phyloP scores from a whole-genome alignment of 2,113 vertebrate genomes.

The Oreotragus oreotragus region DNA sequence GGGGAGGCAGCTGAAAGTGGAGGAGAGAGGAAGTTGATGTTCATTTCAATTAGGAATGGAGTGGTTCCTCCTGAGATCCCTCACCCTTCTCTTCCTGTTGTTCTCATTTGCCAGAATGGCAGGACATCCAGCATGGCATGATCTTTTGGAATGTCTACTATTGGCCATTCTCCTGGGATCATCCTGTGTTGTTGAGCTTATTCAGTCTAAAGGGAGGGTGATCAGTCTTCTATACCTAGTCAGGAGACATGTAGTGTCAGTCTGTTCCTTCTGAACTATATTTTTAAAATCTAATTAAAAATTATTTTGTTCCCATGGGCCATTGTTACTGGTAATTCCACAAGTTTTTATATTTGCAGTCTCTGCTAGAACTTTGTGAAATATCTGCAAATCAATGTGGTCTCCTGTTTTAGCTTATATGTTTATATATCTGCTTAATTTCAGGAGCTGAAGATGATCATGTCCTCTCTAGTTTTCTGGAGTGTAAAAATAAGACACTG shows the following conservation, averaged over 20 bases:
- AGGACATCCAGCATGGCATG: background rate
- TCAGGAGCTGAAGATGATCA: conserved; percentile 25
- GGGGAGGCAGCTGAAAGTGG: background rate
- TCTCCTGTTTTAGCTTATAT: background rate
- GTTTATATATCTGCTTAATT: conserved; percentile 6
- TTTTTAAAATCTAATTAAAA: background rate
- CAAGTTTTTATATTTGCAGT: background rate
- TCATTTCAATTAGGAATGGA: background rate
- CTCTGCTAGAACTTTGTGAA: background rate
- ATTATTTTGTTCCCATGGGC: background rate
- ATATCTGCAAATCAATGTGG: background rate
- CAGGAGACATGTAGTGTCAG: background rate
- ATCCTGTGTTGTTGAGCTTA: background rate
- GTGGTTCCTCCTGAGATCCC: background rate
- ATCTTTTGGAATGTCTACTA: background rate
- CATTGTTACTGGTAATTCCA: background rate
- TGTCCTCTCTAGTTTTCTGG: conserved; percentile 14
- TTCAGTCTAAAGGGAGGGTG: background rate
- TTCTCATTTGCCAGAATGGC: background rate
- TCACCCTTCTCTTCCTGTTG: no score
- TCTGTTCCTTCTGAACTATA: background rate
- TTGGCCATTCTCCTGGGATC: background rate
- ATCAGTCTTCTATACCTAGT: background rate
- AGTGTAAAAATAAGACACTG: conserved; percentile 43
- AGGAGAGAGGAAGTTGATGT: background rate